phyloP scores from a whole-genome alignment of 92 coral and sea anemone species.

The Virgularia gustaviana region DNA sequence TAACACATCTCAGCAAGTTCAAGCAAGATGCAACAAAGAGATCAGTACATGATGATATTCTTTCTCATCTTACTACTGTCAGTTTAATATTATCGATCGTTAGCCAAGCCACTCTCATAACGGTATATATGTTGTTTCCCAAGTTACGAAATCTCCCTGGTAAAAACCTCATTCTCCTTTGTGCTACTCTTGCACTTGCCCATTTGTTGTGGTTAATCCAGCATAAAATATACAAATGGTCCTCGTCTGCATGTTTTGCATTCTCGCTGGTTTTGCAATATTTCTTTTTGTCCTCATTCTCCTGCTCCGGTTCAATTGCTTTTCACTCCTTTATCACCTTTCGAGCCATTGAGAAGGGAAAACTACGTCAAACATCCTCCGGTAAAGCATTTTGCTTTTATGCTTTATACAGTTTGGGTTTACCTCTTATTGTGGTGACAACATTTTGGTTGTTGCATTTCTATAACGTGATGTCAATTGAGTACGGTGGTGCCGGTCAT shows the following conservation, averaged over 20 bases:
- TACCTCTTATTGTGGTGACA: neutral
- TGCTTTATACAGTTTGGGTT: neutral
- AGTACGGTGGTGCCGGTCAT: slow-evolving; percentile 8
- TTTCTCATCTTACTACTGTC: neutral
- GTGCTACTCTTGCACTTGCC: neutral
- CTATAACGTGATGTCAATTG: slow-evolving; percentile 5
- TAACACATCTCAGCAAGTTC: neutral
- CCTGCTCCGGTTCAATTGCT: slow-evolving; percentile 3
- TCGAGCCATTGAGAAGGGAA: slow-evolving; percentile 7
- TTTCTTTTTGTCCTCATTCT: slow-evolving; percentile 14
- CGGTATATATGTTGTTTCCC: neutral
- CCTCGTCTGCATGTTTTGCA: neutral
- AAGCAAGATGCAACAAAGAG: neutral
- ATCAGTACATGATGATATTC: slow-evolving; percentile 6
- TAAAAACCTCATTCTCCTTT: slow-evolving; percentile 12
- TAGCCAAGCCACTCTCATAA: neutral
- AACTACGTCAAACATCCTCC: neutral
- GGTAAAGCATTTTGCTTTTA: neutral
- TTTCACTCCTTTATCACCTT: slow-evolving; percentile 13
- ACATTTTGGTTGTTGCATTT: neutral
- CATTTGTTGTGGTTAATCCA: slow-evolving; percentile 6
- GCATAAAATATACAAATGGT: neutral
- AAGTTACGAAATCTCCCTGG: slow-evolving; percentile 22
- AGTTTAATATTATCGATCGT: neutral
- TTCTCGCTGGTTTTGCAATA: neutral